Conservation (phyloP, 2,888 invertebrate genomes). For the Octonoba sinensis region DNA sequence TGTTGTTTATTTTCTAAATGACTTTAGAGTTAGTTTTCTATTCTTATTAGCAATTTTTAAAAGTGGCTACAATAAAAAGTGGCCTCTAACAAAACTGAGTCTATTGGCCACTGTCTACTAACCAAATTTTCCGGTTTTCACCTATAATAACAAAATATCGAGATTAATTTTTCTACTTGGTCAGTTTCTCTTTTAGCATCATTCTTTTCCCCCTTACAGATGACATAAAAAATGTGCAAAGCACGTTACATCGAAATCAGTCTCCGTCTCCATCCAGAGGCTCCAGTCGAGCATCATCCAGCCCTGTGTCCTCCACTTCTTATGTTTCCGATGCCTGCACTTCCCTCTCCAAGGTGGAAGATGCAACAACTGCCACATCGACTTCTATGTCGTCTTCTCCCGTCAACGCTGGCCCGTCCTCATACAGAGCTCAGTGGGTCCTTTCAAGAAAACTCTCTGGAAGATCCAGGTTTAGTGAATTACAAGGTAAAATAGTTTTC, state of each 20-base stretch:
- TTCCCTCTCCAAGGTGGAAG: conserved; percentile 50
- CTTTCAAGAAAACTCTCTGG: conserved; percentile 57
- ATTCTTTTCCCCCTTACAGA: conserved; percentile 14
- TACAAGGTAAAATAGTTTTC: conserved; percentile 23
- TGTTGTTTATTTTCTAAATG: too few relatives aligned
- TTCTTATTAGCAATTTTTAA: too few relatives aligned
- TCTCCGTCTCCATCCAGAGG: conserved; percentile 65
- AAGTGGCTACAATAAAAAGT: too few relatives aligned
- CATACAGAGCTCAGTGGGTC: conserved; percentile 55
- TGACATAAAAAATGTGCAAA: conserved; percentile 61
- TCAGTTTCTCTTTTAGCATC: neutral
- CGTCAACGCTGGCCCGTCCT: conserved; percentile 49
- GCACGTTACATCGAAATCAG: conserved; percentile 53
- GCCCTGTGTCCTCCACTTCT: conserved; percentile 56
- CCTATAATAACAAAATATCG: too few relatives aligned
- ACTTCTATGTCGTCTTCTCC: conserved; percentile 54
- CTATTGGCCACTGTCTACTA: too few relatives aligned
- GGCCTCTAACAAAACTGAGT: too few relatives aligned
- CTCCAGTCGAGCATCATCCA: conserved; percentile 62
- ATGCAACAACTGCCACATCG: conserved; percentile 47
- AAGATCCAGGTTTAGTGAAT: conserved; percentile 58
- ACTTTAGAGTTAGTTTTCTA: too few relatives aligned
- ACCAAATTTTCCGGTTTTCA: too few relatives aligned
- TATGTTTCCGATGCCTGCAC: conserved; percentile 54
- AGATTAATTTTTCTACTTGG: too few relatives aligned